Percentiles rank a stretch among this genome's conserved stretches.
phyloP scores from a whole-genome alignment of 2,113 vertebrate genomes.

The Triplophysa tibetana region DNA sequence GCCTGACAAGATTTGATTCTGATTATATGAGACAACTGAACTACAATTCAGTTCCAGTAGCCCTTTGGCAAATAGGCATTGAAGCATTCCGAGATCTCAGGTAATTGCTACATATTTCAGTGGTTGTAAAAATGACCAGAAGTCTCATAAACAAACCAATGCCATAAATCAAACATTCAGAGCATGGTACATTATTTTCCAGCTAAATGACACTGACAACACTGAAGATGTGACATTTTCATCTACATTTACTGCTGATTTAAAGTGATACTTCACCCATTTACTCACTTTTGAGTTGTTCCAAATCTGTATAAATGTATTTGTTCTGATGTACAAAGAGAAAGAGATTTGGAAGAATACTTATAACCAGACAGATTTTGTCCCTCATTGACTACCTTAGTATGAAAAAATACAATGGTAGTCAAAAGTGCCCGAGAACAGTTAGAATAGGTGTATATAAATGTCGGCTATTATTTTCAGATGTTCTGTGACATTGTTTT shows the following conservation, averaged over 20 bases:
- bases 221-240: conserved; percentile 27
- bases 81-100: conserved; percentile 13
- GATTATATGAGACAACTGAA: conserved; percentile 31
- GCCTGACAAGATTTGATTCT: conserved; percentile 10
- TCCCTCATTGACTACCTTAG: no score
- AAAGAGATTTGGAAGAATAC: no score
- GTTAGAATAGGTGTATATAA: no score
- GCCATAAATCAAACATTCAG: conserved; percentile 47
- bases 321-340: no score
- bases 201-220: conserved; percentile 40
- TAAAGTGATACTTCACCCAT: no score
- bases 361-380: no score
- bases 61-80: conserved; percentile 11
- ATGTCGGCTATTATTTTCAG: no score
- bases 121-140: conserved; percentile 28
- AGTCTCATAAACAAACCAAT: conserved; percentile 49
- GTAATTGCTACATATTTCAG: conserved; percentile 49
- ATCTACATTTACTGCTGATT: not conserved
- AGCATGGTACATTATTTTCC: conserved; percentile 37
- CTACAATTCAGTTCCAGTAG: conserved; percentile 23
- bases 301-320: no score
- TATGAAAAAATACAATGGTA: no score
- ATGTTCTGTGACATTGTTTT: no score
- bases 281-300: no score
- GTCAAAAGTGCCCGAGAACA: no score